These are phyloP conservation scores for Drosophila fulvimacula DNA, from an alignment of 2,888 invertebrate species.

Conservation along the genomic window DNA sequence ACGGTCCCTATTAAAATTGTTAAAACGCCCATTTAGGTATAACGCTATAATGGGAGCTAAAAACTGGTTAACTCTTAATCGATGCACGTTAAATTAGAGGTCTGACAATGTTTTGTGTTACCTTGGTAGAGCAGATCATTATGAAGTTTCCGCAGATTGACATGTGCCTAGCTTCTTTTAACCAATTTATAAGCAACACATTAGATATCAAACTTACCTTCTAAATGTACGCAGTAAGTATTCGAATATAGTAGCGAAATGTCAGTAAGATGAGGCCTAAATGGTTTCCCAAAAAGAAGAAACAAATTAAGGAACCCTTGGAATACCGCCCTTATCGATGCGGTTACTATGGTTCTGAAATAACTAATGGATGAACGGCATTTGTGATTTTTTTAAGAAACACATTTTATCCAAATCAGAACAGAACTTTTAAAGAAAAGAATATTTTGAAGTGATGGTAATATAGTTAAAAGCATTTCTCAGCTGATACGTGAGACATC, in stretches of 20 bases:
- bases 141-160: background rate
- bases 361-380: background rate
- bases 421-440: background rate
- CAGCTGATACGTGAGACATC: too few species aligned
- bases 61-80: too few species aligned
- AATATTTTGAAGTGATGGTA: background rate
- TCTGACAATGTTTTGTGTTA: background rate
- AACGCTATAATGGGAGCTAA: too few species aligned
- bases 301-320: background rate
- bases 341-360: background rate
- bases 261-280: background rate
- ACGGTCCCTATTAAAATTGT: too few species aligned
- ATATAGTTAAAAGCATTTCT: background rate
- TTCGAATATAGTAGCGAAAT: too few species aligned
- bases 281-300: background rate
- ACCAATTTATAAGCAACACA: too few species aligned
- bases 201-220: too few species aligned
- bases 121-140: background rate
- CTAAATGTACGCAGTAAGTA: too few species aligned
- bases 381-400: background rate
- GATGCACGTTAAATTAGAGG: too few species aligned
- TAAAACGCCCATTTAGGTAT: too few species aligned
- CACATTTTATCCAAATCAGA: background rate
- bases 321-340: background rate
- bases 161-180: background rate